Evolutionary conservation across 2,113 vertebrate species (phyloP), one percentile per base, ranked within the genome.

Genomic region (Lethenteron camtschaticum): DNA sequence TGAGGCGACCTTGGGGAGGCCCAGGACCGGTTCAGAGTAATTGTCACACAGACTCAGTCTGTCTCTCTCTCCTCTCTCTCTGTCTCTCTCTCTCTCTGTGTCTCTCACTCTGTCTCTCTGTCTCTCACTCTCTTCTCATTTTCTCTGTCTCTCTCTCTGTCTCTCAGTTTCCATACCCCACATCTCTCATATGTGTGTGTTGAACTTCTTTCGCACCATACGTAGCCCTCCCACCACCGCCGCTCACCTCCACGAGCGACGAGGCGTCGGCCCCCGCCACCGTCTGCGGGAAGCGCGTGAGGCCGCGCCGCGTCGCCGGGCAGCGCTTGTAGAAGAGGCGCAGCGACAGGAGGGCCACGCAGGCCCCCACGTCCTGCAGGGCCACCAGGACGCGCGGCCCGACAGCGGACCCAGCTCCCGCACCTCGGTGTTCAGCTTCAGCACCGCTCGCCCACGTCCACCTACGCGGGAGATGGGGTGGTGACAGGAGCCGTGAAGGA

Each of bases 251-350:
- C 58, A 99, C 83, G 69, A 99, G 81, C 78, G 95, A 90, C 0
- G 94, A 99, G 68, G 94, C 90, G 77, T 99, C 92, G 0, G 87
- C 87, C 12, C 90, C 90, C 0, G 94, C 92, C 75, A 99, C 85
- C 20, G 89, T 99, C 76, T 89, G 88, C 0, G 86, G 84, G 76
- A 99, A 99, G 74, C 81, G 74, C 2, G 92, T 90, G 75, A 99
- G 76, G 75, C 90, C 95, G 41, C 41, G 41, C 41, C 41, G 41
- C 41, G 41, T 41, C 41, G 41, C 41, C 2, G 90, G 90, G 77
- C 94, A 99, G 79, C 95, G 96, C 76, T 99, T 99, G 76, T 90
- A 99, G 83, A 90, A 99, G 70, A 99, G 90, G 73, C 94, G 82
- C 78, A 99, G 90, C 70, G 94, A 99, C 76, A 99, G 90, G 82